These are phyloP conservation scores for Nesospiza acunhae DNA, from an alignment of 2,113 vertebrate species.

Conservation along the genomic window DNA sequence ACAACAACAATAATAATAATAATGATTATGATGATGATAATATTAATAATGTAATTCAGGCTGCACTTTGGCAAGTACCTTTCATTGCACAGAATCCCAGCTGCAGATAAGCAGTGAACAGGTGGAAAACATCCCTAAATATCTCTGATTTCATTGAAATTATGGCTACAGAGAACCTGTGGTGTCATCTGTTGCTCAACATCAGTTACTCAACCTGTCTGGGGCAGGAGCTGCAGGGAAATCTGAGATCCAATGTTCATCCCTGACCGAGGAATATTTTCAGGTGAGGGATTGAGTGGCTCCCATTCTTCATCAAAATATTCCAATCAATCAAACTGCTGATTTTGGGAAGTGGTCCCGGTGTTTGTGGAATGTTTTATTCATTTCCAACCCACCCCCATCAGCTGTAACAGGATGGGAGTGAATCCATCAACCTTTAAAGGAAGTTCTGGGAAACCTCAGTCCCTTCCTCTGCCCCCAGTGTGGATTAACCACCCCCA, in stretches of 20 bases:
- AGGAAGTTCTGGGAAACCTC: neutral
- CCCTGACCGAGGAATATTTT: neutral
- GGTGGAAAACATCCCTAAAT: neutral
- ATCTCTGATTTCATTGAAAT: neutral
- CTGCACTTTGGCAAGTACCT: neutral
- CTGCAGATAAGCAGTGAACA: neutral
- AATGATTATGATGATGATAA: too few relatives aligned
- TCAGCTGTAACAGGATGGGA: neutral
- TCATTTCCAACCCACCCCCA: neutral
- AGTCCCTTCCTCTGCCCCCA: neutral
- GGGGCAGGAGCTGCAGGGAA: neutral
- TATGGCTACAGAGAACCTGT: neutral
- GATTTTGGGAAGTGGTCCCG: neutral
- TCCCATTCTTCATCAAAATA: neutral
- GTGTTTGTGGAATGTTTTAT: neutral
- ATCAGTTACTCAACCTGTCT: neutral
- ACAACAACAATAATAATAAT: too few relatives aligned
- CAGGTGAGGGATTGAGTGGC: rapidly evolving
- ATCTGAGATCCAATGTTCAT: neutral
- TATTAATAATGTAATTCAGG: neutral
- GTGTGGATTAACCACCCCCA: neutral
- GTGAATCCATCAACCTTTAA: neutral
- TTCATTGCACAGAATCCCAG: neutral
- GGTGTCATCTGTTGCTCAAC: neutral
- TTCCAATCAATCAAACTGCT: neutral